Conservation (phyloP, 2,113 vertebrate species). For the Numenius arquata region DNA sequence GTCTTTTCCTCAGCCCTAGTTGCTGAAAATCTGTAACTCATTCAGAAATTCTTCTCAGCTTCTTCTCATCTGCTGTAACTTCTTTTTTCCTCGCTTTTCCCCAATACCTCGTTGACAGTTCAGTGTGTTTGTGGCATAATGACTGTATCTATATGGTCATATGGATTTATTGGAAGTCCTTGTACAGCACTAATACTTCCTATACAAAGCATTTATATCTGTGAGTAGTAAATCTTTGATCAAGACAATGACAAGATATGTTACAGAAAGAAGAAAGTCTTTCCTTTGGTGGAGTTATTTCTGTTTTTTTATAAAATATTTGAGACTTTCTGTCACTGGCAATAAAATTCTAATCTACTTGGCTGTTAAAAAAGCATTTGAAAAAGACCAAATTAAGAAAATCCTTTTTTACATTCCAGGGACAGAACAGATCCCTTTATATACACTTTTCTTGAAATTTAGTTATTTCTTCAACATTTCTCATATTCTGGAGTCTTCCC, state of each 20-base stretch:
- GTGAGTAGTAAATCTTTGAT: not conserved
- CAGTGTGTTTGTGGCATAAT: not conserved
- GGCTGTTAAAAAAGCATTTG: not conserved
- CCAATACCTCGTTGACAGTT: not conserved
- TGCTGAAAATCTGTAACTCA: not conserved
- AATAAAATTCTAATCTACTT: constrained; percentile 5
- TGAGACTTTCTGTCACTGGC: not conserved
- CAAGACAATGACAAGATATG: not conserved
- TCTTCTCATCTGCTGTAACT: not conserved
- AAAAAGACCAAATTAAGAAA: not conserved
- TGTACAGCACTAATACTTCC: not conserved
- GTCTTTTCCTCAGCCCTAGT: not conserved
- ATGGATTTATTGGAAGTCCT: not conserved
- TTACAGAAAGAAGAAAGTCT: not conserved
- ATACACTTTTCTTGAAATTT: not conserved
- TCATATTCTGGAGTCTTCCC: not conserved
- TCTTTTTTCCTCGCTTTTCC: not conserved
- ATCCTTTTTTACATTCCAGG: not conserved
- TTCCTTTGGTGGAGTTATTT: not conserved
- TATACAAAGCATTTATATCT: not conserved
- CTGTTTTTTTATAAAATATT: not conserved
- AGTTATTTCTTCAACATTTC: constrained; percentile 4
- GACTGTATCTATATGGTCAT: not conserved
- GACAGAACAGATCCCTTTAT: not conserved
- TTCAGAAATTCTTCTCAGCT: not conserved